phyloP scores from a whole-genome alignment of 1,140 invertebrate genomes.

The Rhynchophorus ferrugineus region DNA sequence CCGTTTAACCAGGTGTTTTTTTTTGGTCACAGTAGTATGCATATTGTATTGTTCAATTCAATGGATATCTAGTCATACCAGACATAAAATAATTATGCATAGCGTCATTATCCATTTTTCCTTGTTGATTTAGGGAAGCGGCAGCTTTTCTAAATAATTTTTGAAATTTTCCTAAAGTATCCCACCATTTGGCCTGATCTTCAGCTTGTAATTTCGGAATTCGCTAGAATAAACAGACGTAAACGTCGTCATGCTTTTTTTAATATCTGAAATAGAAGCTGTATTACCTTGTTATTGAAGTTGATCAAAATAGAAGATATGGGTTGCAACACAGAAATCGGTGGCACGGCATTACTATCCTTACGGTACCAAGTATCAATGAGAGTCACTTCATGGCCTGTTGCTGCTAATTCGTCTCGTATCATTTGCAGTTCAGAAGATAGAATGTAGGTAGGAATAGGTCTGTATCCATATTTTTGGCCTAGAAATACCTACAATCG shows the following conservation, averaged over 20 bases:
- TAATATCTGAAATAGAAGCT: too few relatives aligned
- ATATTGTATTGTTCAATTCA: neutral
- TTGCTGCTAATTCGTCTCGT: conserved; percentile 70
- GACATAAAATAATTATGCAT: conserved; percentile 99
- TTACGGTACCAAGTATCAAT: conserved; percentile 95
- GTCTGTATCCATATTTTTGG: conserved; percentile 96
- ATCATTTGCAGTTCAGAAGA: conserved; percentile 86
- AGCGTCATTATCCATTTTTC: conserved; percentile 83
- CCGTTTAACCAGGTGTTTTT: too few relatives aligned
- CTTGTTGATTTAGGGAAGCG: conserved; percentile 71
- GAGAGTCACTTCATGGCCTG: conserved; percentile 71
- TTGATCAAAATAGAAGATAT: conserved; percentile 96
- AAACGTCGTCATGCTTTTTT: neutral
- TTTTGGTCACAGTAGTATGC: too few relatives aligned
- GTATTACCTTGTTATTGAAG: conserved; percentile 98
- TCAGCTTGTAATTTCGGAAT: conserved; percentile 93
- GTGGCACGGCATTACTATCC: conserved; percentile 90
- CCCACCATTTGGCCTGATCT: conserved; percentile 96
- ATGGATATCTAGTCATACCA: conserved; percentile 51
- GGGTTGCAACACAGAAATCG: conserved; percentile 88
- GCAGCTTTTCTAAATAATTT: conserved; percentile 89
- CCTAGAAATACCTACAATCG: conserved; percentile 77
- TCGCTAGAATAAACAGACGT: conserved; percentile 49
- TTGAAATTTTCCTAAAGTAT: conserved; percentile 90
- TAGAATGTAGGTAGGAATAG: conserved; percentile 91